A percentile compares a stretch with the other conserved stretches of the same genome.
Evolutionary conservation across 2,888 invertebrate species (phyloP).

Genomic region (Acronicta psi): DNA sequence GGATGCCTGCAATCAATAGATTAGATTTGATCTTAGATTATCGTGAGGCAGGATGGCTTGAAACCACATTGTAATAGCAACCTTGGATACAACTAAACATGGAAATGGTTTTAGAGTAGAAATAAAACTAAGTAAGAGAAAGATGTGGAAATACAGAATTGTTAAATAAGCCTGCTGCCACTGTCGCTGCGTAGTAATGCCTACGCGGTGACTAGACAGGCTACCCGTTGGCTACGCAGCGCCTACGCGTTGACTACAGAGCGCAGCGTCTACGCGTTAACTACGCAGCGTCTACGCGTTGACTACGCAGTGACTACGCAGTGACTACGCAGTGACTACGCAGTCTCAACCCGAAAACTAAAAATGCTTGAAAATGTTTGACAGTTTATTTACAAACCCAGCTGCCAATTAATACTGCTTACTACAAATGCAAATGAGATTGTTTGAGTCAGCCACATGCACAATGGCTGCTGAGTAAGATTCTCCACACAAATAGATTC

Average conservation of each 20-base stretch:
- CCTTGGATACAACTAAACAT: slow-evolving; percentile 37
- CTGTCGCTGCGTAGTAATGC: neutral
- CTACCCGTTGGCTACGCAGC: too few relatives aligned
- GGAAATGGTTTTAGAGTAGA: slow-evolving; percentile 51
- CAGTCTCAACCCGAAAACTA: too few relatives aligned
- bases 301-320: too few relatives aligned
- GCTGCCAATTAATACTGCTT: too few relatives aligned
- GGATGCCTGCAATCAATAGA: slow-evolving; percentile 67
- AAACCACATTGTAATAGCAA: slow-evolving; percentile 29
- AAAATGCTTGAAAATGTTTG: too few relatives aligned
- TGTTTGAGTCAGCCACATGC: too few relatives aligned
- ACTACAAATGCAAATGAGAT: too few relatives aligned
- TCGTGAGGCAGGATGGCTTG: slow-evolving; percentile 44
- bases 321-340: too few relatives aligned
- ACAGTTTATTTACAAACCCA: too few relatives aligned
- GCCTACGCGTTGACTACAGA: neutral
- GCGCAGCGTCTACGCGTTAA: neutral
- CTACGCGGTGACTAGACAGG: neutral
- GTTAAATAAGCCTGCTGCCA: neutral
- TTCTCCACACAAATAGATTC: too few relatives aligned
- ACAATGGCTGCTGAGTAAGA: too few relatives aligned
- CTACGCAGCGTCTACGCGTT: neutral
- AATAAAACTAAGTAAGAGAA: slow-evolving; percentile 17
- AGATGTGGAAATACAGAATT: slow-evolving; percentile 3
- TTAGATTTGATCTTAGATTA: slow-evolving; percentile 60